Base-by-base conservation (phyloP, 1,140 invertebrate species). In the Saccostrea cuccullata region DNA sequence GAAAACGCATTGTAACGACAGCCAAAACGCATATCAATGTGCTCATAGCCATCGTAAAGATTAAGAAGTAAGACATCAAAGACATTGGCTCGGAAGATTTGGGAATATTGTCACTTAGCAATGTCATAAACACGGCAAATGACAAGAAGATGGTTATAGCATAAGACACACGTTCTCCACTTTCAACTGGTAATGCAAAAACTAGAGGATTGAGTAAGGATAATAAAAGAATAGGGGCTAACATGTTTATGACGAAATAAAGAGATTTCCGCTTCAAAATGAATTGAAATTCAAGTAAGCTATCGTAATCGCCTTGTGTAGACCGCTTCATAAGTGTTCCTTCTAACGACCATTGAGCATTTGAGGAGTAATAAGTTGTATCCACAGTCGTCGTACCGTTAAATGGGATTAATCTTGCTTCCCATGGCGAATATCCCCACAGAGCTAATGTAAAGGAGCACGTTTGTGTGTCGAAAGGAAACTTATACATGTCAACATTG, bases 31-130 rank as follows among this genome's bases (percentile, higher is more conserved):
- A 86, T 47, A 86, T 47, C 23, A 86, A 2, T 5, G 85, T 55
- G 55, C 85, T 86, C 60, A 86, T 70, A 12, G 55, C 20, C 15
- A 86, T 64, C 11, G 67, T 67, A 3, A 12, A 5, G 20, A 86
- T 55, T n/a, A 86, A n/a, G 47, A 86, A 86, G 20, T 86, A 86
- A 6, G 60, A 70, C 20, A 86, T 23, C 0, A 86, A 55, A 2
- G 85, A 86, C 85, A 86, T 86, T 86, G 85, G 85, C 40, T 86
- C 17, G 6, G 85, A 86, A 20, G 85, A 70, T 55, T 86, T 86
- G 5, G 85, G 85, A 4, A 86, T 47, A 70, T 73, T 86, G 26
- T 86, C 85, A 6, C 85, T 47, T 36, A 73, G 47, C 20, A 86
- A 17, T 12, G 85, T 86, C 85, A 86, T 70, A 55, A 86, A 86